phyloP scores from a whole-genome alignment of 2,113 vertebrate species.

The Rhinoderma darwinii region DNA sequence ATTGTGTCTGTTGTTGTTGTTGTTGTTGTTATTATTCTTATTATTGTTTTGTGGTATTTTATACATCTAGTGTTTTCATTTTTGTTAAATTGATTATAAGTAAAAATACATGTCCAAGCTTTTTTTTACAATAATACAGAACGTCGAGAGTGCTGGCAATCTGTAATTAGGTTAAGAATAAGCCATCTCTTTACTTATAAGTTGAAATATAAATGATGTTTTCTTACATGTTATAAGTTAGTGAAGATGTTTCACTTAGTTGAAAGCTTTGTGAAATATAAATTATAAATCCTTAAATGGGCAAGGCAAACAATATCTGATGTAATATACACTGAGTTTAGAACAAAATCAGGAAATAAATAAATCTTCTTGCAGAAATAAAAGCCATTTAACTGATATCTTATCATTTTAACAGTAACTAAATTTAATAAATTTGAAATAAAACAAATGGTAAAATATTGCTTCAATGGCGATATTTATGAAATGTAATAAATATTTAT shows the following conservation, averaged over 20 bases:
- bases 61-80: too few relatives aligned
- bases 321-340: background rate
- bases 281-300: background rate
- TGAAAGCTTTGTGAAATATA: background rate
- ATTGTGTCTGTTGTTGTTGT: too few relatives aligned
- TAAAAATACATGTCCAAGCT: too few relatives aligned
- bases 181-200: too few relatives aligned
- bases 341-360: background rate
- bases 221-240: background rate
- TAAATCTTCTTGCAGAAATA: background rate
- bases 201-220: background rate
- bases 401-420: conserved; percentile 31
- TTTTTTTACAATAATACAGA: too few relatives aligned
- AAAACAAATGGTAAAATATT: background rate
- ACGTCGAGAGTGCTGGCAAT: too few relatives aligned
- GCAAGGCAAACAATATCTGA: background rate
- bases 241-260: background rate
- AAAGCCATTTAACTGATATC: background rate
- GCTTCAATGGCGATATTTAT: background rate
- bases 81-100: too few relatives aligned
- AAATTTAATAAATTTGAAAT: conserved; percentile 6
- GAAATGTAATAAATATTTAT: conserved; percentile 3
- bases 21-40: too few relatives aligned
- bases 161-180: too few relatives aligned
- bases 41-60: too few relatives aligned